A percentile compares a stretch with the other conserved stretches of the same genome.
phyloP scores from a whole-genome alignment of 2,113 vertebrate genomes.

The Coregonus clupeaformis region DNA sequence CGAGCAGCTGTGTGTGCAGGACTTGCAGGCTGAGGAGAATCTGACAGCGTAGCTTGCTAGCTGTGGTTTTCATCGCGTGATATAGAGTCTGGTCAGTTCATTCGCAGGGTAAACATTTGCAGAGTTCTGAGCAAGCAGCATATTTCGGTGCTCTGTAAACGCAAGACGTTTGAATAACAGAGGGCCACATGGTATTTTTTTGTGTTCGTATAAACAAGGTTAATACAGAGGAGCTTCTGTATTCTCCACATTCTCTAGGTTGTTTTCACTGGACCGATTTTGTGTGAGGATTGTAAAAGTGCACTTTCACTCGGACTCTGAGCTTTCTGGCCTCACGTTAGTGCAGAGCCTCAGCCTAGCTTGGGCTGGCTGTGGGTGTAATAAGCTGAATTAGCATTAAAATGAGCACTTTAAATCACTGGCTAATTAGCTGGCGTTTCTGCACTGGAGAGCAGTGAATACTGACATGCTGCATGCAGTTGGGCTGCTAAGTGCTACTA shows the following conservation, averaged over 20 bases:
- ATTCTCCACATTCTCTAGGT: conserved; percentile 20
- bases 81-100: conserved; percentile 60
- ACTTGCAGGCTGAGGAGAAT: background rate
- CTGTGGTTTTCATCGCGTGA: conserved; percentile 60
- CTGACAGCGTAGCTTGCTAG: conserved; percentile 15
- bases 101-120: conserved; percentile 56
- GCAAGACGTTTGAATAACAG: conserved; percentile 52
- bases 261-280: conserved; percentile 50
- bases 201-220: conserved; percentile 39
- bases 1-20: conserved; percentile 56
- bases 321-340: background rate
- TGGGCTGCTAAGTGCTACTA: background rate
- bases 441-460: conserved; percentile 8
- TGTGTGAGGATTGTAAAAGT: conserved; percentile 20
- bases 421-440: conserved; percentile 38
- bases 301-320: conserved; percentile 3
- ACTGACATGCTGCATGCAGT: background rate
- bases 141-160: conserved; percentile 50
- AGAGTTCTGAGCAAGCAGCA: conserved; percentile 21
- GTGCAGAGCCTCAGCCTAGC: background rate
- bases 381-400: conserved; percentile 37
- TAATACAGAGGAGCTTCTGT: conserved; percentile 46
- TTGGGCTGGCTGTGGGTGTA: background rate
- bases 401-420: conserved; percentile 29
- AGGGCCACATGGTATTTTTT: conserved; percentile 50